Evolutionary conservation across 2,113 vertebrate species (phyloP).

Genomic region (Lampris incognitus): DNA sequence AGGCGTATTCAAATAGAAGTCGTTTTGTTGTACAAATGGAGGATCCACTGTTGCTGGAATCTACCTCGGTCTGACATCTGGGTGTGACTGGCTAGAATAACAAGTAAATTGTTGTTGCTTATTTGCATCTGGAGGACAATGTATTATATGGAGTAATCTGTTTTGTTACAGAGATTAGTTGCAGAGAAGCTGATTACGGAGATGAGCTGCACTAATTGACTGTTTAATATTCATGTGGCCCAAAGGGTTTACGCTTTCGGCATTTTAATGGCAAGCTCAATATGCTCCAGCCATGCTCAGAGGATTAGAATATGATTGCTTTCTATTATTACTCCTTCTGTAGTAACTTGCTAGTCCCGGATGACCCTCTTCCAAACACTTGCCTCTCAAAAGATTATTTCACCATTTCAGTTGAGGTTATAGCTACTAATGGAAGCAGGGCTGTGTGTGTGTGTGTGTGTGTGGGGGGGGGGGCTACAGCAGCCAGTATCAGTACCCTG

Average conservation of each 20-base stretch:
- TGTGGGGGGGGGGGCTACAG: too few relatives aligned
- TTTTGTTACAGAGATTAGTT: conserved; percentile 64
- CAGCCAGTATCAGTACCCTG: too few relatives aligned
- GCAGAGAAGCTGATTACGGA: conserved; percentile 66
- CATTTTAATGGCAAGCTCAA: conserved; percentile 59
- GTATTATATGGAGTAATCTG: conserved; percentile 51
- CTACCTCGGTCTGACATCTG: background rate
- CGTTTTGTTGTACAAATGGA: conserved; percentile 3
- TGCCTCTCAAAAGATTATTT: conserved; percentile 3
- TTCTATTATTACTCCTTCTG: conserved; percentile 68
- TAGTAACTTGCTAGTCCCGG: conserved; percentile 38
- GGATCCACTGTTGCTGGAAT: conserved; percentile 23
- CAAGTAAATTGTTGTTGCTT: conserved; percentile 31
- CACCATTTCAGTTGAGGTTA: conserved; percentile 14
- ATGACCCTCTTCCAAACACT: conserved; percentile 31
- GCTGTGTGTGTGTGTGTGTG: conserved; percentile 7
- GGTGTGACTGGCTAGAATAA: conserved; percentile 36
- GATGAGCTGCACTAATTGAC: conserved; percentile 77
- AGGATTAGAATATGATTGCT: conserved; percentile 75
- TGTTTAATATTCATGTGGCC: conserved; percentile 76
- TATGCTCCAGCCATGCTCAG: conserved; percentile 57
- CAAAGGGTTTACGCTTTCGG: conserved; percentile 64
- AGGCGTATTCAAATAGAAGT: conserved; percentile 2
- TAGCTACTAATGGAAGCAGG: background rate
- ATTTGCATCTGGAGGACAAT: conserved; percentile 61